phyloP scores from a whole-genome alignment of 2,888 invertebrate species.

The Bombylius major region DNA sequence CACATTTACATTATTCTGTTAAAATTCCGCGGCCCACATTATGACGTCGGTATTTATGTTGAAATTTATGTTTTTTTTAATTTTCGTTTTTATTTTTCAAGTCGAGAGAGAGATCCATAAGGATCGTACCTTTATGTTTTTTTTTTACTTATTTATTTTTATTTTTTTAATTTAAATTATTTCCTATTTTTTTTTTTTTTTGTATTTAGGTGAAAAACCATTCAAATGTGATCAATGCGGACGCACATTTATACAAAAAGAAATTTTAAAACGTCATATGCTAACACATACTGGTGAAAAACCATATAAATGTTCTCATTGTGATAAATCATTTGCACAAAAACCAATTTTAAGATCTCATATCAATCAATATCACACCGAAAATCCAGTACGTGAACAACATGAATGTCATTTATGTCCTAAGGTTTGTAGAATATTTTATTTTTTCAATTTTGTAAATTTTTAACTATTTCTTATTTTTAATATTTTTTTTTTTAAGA shows the following conservation, averaged over 20 bases:
- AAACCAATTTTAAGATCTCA: conserved; percentile 54
- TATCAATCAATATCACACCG: conserved; percentile 43
- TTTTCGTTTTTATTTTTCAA: too few relatives aligned
- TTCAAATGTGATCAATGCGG: conserved; percentile 44
- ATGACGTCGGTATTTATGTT: too few relatives aligned
- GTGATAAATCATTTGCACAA: conserved; percentile 59
- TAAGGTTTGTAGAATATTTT: conserved; percentile 34
- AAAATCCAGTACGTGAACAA: conserved; percentile 43
- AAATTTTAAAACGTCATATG: conserved; percentile 50
- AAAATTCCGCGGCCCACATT: too few relatives aligned
- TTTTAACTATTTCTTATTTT: not conserved
- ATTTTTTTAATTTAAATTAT: too few relatives aligned
- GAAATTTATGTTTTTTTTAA: too few relatives aligned
- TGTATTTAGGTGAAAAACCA: conserved; percentile 29
- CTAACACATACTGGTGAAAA: conserved; percentile 47
- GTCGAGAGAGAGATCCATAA: too few relatives aligned
- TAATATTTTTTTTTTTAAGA: conserved; percentile 9
- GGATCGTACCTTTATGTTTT: too few relatives aligned
- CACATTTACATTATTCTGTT: too few relatives aligned
- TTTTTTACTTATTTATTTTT: too few relatives aligned
- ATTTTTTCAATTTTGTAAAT: not conserved
- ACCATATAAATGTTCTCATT: conserved; percentile 52
- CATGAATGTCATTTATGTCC: conserved; percentile 55
- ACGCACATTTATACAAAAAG: conserved; percentile 59
- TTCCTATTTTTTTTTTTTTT: too few relatives aligned